Percentiles rank a stretch among this genome's conserved stretches.
phyloP scores from a whole-genome alignment of 2,888 invertebrate species.

The Hydroisotoma schaefferi region DNA sequence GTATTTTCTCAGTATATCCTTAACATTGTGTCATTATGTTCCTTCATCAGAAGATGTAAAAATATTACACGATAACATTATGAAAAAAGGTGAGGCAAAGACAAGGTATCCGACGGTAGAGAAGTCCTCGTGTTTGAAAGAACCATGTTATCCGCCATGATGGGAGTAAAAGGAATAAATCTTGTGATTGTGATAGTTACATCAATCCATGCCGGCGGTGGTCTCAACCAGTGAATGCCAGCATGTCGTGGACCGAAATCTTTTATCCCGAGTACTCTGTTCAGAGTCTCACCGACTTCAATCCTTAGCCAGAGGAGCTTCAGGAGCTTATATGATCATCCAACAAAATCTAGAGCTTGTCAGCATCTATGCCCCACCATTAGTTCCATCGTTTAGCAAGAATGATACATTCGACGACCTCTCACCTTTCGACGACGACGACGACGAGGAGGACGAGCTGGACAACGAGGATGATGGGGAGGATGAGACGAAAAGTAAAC shows the following conservation, averaged over 20 bases:
- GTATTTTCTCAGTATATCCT: too few species aligned
- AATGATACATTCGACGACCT: constrained; percentile 13
- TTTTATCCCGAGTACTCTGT: constrained; percentile 69
- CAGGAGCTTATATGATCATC: constrained; percentile 69
- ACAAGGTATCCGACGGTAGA: too few species aligned
- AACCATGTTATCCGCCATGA: too few species aligned
- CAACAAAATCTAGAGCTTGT: constrained; percentile 54
- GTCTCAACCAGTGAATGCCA: constrained; percentile 69
- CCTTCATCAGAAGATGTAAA: too few species aligned
- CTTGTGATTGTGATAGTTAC: constrained; percentile 56
- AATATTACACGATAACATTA: too few species aligned
- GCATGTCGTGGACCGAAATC: constrained; percentile 70
- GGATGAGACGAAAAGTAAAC: constrained; percentile 16
- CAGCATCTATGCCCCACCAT: constrained; percentile 31
- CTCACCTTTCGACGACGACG: constrained; percentile 3
- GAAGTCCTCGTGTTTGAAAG: too few species aligned
- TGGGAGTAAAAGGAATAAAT: too few species aligned
- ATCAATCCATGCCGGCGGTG: constrained; percentile 69
- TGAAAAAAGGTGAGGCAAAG: too few species aligned
- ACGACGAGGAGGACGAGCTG: constrained; percentile 19
- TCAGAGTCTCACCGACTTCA: constrained; percentile 69
- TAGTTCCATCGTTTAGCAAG: not conserved
- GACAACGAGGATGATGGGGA: constrained; percentile 27
- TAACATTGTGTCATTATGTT: too few species aligned
- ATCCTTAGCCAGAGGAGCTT: constrained; percentile 69